These are phyloP conservation scores for Centruroides vittatus DNA, from an alignment of 1,140 invertebrate species.

Conservation along the genomic window DNA sequence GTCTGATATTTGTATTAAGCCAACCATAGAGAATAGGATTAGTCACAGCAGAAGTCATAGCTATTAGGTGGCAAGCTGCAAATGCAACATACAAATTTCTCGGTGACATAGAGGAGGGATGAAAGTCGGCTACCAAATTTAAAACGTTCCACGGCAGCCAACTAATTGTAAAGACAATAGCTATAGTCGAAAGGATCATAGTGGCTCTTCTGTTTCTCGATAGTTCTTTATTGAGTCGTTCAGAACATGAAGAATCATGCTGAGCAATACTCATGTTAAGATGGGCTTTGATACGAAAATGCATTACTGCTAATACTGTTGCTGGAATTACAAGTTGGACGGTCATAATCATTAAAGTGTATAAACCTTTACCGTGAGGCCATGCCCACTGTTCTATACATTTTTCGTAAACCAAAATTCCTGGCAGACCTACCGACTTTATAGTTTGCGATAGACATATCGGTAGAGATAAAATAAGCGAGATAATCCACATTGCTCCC, in stretches of 20 bases:
- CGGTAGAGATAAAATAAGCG: conserved; percentile 34
- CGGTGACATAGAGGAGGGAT: conserved; percentile 16
- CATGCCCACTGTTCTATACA: conserved; percentile 33
- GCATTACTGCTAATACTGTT: conserved; percentile 35
- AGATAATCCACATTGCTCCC: conserved; percentile 38
- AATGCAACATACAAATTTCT: conserved; percentile 33
- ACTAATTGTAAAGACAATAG: conserved; percentile 25
- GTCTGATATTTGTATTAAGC: conserved; percentile 35
- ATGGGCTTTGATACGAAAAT: conserved; percentile 35
- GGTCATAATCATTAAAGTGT: conserved; percentile 35
- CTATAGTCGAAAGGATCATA: conserved; percentile 23
- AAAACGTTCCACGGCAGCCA: conserved; percentile 40
- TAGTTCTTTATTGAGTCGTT: conserved; percentile 23
- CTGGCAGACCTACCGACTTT: conserved; percentile 24
- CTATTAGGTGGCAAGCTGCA: conserved; percentile 38
- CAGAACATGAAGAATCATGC: not conserved
- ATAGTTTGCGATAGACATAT: conserved; percentile 33
- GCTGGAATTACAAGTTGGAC: conserved; percentile 40
- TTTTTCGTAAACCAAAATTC: conserved; percentile 26
- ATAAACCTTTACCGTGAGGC: conserved; percentile 29
- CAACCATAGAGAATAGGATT: conserved; percentile 41
- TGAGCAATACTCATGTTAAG: conserved; percentile 19
- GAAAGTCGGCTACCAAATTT: conserved; percentile 34
- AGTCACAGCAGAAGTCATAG: conserved; percentile 38
- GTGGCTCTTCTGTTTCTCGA: conserved; percentile 38